Conservation (phyloP, 2,113 vertebrate genomes). For the Myanophis thanlyinensis region DNA sequence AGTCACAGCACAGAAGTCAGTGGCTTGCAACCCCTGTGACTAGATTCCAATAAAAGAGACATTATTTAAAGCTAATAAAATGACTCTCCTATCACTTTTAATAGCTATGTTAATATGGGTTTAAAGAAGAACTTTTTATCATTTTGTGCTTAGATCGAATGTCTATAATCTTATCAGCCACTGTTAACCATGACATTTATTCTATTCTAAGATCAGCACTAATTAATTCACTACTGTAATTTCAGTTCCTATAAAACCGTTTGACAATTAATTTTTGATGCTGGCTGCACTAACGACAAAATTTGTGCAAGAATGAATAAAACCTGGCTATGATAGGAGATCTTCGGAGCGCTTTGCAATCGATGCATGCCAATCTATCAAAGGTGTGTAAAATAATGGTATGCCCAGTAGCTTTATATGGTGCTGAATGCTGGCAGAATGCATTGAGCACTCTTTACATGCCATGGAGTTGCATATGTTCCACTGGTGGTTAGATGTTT, state of each 20-base stretch:
- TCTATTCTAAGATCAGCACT: conserved; percentile 26
- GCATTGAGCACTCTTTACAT: conserved; percentile 21
- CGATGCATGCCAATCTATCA: neutral
- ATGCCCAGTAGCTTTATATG: neutral
- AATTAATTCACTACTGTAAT: conserved; percentile 50
- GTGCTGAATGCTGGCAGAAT: neutral
- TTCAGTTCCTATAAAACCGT: conserved; percentile 20
- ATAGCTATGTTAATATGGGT: neutral
- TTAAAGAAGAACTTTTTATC: conserved; percentile 10
- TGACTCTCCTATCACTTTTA: neutral
- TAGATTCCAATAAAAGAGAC: neutral
- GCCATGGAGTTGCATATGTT: neutral
- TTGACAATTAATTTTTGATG: conserved; percentile 52
- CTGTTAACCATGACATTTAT: conserved; percentile 11
- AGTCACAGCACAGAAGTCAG: too few relatives aligned
- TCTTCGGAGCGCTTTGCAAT: neutral
- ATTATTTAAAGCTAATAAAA: neutral
- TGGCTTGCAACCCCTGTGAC: too few relatives aligned
- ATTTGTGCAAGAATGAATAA: neutral
- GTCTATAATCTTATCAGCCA: conserved; percentile 31
- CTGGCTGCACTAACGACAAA: neutral
- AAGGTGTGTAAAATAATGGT: neutral
- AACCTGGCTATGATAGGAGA: neutral
- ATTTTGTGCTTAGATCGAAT: conserved; percentile 19
- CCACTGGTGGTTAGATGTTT: neutral